phyloP scores from a whole-genome alignment of 2,797 vertebrate genomes.

The Sphenodon punctatus region DNA sequence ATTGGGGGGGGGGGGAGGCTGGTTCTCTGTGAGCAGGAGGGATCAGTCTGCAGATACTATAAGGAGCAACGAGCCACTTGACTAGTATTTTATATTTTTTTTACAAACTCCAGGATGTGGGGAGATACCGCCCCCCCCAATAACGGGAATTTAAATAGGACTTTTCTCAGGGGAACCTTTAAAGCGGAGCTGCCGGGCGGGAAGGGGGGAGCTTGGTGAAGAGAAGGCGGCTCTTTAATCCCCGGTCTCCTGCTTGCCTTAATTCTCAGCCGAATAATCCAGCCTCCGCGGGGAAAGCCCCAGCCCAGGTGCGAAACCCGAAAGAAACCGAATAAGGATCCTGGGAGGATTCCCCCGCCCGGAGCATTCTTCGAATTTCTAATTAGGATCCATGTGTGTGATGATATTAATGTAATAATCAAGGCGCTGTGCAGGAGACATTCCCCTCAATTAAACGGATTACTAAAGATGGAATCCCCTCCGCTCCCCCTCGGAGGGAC shows the following conservation, averaged over 20 bases:
- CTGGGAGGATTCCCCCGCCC: conserved; percentile 58
- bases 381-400: conserved; percentile 91
- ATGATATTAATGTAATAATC: conserved; percentile 96
- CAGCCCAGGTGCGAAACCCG: background rate
- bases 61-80: conserved; percentile 23
- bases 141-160: no score
- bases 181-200: no score
- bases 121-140: no score
- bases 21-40: background rate
- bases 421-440: conserved; percentile 85
- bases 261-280: background rate
- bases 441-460: conserved; percentile 96
- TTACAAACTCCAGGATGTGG: conserved; percentile 6
- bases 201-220: no score
- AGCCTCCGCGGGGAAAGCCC: background rate
- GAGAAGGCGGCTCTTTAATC: no score
- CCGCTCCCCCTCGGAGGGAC: conserved; percentile 67
- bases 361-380: conserved; percentile 80
- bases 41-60: background rate
- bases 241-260: no score
- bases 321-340: conserved; percentile 28
- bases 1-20: no score
- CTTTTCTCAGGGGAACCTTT: no score
- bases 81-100: conserved; percentile 26
- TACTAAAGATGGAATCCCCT: conserved; percentile 73